Conservation (phyloP, 2,797 vertebrate genomes). For the Sphenopsis melanotis region DNA sequence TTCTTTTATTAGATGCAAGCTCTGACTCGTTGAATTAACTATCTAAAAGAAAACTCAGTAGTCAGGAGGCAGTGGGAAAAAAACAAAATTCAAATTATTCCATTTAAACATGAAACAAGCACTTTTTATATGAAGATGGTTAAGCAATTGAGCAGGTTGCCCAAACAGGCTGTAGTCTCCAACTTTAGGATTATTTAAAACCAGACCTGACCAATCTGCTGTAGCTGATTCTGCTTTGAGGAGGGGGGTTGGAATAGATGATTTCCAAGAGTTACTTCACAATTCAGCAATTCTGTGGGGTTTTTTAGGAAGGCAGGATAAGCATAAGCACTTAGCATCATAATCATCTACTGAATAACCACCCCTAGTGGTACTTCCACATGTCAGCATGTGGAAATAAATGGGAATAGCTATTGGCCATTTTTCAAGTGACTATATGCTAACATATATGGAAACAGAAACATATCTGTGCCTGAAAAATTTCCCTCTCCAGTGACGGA, state of each 20-base stretch:
- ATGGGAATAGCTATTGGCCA: background rate
- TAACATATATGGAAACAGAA: background rate
- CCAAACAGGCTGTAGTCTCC: background rate
- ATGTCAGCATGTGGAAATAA: background rate
- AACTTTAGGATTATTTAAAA: background rate
- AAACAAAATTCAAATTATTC: background rate
- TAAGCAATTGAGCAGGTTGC: background rate
- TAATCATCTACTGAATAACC: background rate
- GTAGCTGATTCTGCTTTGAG: background rate
- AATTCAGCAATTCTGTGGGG: background rate
- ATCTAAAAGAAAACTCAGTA: background rate
- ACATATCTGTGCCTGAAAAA: background rate
- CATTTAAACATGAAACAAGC: background rate
- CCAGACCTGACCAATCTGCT: background rate
- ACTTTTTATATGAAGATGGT: background rate
- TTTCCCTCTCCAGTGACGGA: background rate
- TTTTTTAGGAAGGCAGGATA: background rate
- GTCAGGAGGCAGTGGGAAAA: background rate
- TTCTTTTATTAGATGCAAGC: background rate
- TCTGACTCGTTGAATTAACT: background rate
- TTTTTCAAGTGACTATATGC: background rate
- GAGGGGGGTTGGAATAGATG: fast-evolving
- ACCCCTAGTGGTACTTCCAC: background rate
- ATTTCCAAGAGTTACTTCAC: background rate
- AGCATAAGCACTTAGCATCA: background rate